phyloP scores from a whole-genome alignment of 35 echinoderm and acorn worm species.

The Heliocidaris erythrogramma region DNA sequence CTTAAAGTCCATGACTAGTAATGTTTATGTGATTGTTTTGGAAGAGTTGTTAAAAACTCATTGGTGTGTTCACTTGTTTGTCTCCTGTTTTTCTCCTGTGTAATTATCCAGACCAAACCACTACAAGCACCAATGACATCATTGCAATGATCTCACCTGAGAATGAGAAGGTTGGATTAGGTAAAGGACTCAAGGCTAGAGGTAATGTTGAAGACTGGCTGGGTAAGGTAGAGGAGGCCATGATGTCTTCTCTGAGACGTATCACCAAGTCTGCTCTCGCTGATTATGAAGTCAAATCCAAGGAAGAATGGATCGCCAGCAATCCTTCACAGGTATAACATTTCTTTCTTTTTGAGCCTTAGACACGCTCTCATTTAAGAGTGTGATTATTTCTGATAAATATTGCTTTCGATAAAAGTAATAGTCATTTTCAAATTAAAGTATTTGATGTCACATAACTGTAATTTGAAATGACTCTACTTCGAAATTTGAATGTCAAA shows the following conservation, averaged over 20 bases:
- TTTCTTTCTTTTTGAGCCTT: not conserved
- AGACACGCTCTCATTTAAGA: no score
- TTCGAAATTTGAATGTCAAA: no score
- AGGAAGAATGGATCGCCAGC: constrained; percentile 82
- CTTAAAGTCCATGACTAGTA: not conserved
- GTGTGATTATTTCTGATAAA: no score
- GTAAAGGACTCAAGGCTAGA: constrained; percentile 95
- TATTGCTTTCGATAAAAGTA: no score
- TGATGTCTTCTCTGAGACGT: constrained; percentile 77
- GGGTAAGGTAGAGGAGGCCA: constrained; percentile 95
- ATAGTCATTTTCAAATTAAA: not conserved
- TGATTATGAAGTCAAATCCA: constrained; percentile 72
- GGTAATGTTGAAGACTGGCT: constrained; percentile 99
- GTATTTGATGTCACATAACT: not conserved
- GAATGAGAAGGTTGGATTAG: constrained; percentile 90
- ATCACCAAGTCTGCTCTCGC: constrained; percentile 83
- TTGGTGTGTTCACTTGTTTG: not conserved
- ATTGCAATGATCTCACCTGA: constrained; percentile 88
- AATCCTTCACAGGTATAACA: constrained; percentile 70
- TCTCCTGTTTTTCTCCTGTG: not conserved
- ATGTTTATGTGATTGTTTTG: not conserved
- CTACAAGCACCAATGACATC: constrained; percentile 88
- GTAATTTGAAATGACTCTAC: not conserved
- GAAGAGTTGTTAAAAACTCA: no score
- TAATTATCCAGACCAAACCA: constrained; percentile 54